phyloP scores from a whole-genome alignment of 2,113 vertebrate genomes.

The Morone saxatilis region DNA sequence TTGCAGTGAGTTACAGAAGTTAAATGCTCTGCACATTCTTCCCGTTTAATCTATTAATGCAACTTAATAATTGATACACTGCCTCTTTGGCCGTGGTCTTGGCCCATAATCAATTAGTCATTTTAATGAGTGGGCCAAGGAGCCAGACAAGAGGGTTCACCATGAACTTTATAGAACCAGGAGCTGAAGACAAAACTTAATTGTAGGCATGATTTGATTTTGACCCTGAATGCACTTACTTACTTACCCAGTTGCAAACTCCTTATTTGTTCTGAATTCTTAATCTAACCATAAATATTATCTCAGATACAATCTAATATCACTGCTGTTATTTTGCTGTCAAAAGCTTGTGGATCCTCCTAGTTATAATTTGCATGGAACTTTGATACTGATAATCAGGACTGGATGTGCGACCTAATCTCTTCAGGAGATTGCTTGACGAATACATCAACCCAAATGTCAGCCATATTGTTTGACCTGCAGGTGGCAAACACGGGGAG shows the following conservation, averaged over 20 bases:
- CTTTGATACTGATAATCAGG: constrained; percentile 44
- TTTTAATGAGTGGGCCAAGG: constrained; percentile 71
- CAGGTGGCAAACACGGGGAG: constrained; percentile 36
- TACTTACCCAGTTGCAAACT: background rate
- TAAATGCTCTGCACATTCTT: constrained; percentile 72
- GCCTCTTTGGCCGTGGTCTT: constrained; percentile 62
- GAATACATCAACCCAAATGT: constrained; percentile 46
- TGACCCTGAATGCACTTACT: constrained; percentile 1
- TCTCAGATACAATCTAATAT: background rate
- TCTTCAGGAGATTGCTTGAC: constrained; percentile 22
- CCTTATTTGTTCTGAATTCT: constrained; percentile 2
- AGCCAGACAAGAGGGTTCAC: constrained; percentile 38
- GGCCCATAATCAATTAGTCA: constrained; percentile 78
- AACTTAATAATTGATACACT: constrained; percentile 80
- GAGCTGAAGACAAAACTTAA: constrained; percentile 41
- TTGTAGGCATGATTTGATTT: constrained; percentile 18
- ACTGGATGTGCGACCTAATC: background rate
- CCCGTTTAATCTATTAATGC: constrained; percentile 80
- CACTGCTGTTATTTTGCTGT: background rate
- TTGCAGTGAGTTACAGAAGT: constrained; percentile 72
- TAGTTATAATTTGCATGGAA: background rate
- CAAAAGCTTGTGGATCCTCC: background rate
- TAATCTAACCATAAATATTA: background rate
- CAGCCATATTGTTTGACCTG: constrained; percentile 56
- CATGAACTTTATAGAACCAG: constrained; percentile 49